Conservation (phyloP, 1,140 invertebrate genomes). For the Brachionus manjavacas region DNA sequence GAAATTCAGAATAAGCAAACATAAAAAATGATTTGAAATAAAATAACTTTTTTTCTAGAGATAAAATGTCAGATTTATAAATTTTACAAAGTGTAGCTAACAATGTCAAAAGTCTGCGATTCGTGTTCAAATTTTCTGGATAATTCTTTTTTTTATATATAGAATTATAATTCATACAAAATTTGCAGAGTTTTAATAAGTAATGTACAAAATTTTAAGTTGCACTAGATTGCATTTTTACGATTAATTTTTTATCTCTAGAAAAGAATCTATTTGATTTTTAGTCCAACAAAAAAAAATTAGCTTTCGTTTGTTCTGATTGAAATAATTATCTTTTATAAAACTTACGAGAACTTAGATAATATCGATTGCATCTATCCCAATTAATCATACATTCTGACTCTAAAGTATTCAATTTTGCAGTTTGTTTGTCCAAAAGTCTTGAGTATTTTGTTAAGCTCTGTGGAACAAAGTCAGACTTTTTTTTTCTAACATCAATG, state of each 20-base stretch:
- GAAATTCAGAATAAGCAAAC: not conserved
- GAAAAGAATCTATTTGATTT: not conserved
- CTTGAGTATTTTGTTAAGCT: not conserved
- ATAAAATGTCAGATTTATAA: not conserved
- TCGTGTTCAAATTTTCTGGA: too few species aligned
- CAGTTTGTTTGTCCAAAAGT: not conserved
- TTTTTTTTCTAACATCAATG: not conserved
- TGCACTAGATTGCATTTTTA: not conserved
- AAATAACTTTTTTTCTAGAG: not conserved
- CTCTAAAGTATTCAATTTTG: not conserved
- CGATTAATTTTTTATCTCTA: not conserved
- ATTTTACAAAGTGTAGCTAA: not conserved
- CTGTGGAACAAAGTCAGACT: not conserved
- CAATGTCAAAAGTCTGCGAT: not conserved
- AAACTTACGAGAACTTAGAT: not conserved
- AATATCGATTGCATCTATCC: constrained; percentile 3
- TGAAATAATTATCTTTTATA: not conserved
- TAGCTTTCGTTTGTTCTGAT: not conserved
- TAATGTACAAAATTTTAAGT: too few species aligned
- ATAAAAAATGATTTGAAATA: not conserved
- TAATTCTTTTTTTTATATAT: too few species aligned
- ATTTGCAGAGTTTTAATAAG: not conserved
- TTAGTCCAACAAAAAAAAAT: not conserved
- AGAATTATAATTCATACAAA: not conserved
- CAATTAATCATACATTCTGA: not conserved